phyloP scores from a whole-genome alignment of 2,113 vertebrate genomes.

The Athene cunicularia region DNA sequence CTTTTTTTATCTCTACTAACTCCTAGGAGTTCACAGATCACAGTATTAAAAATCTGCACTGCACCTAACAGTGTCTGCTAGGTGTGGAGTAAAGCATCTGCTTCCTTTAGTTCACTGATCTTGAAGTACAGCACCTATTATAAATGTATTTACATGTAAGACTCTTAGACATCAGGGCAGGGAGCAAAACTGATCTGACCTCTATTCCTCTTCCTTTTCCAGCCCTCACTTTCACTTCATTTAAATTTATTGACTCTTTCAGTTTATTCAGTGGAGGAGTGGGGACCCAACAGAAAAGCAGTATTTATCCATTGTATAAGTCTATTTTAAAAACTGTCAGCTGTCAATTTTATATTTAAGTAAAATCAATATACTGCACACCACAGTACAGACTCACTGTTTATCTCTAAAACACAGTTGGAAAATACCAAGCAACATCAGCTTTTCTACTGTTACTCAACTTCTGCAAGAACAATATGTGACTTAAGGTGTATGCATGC shows the following conservation, averaged over 20 bases:
- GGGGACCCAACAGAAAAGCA: not conserved
- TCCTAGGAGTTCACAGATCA: not conserved
- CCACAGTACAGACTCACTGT: no score
- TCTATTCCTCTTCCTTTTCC: not conserved
- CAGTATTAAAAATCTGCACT: not conserved
- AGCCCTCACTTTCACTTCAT: not conserved
- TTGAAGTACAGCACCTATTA: not conserved
- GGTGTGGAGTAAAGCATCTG: not conserved
- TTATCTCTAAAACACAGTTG: not conserved
- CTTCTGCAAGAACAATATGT: not conserved
- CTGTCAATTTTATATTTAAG: not conserved
- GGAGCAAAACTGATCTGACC: not conserved
- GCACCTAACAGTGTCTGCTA: not conserved
- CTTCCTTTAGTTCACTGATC: not conserved
- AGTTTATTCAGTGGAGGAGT: not conserved
- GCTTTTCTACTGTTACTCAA: not conserved
- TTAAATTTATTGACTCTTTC: not conserved
- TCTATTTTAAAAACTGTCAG: not conserved
- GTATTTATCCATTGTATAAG: not conserved
- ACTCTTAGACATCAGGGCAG: accelerated
- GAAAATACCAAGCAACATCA: not conserved
- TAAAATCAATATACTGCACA: not conserved
- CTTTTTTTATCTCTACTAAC: not conserved
- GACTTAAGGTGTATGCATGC: accelerated
- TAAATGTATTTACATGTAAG: no score